Evolutionary conservation across 2,888 invertebrate genomes (phyloP).

Genomic region (Hyposoter dolosus): DNA sequence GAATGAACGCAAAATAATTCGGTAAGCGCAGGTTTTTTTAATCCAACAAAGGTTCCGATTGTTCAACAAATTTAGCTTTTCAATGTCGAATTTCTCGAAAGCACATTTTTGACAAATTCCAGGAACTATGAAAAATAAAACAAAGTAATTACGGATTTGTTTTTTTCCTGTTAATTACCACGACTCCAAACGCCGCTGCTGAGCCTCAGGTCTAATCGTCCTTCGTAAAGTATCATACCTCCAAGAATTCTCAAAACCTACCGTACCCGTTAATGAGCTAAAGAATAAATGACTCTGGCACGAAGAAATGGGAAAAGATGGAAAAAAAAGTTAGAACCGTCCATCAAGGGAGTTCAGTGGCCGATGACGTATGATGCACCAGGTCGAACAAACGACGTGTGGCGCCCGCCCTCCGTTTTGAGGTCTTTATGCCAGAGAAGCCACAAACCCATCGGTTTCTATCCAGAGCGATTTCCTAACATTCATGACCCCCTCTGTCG

Average conservation of each 20-base stretch:
- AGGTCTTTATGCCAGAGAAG: conserved; percentile 61
- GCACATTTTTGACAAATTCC: conserved; percentile 42
- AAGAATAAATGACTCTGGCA: conserved; percentile 50
- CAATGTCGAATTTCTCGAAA: background rate
- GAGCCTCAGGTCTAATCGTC: background rate
- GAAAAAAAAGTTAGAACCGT: conserved; percentile 23
- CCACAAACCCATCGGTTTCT: conserved; percentile 55
- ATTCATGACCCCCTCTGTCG: conserved; percentile 24
- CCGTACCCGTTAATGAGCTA: conserved; percentile 40
- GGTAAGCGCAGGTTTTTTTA: no score
- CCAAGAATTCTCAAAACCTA: background rate
- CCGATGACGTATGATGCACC: conserved; percentile 64
- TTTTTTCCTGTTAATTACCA: background rate
- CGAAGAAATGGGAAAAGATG: conserved; percentile 18
- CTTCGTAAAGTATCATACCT: background rate
- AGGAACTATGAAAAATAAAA: background rate
- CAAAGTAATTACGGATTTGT: background rate
- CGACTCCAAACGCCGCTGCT: background rate
- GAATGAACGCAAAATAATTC: no score
- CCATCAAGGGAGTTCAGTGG: conserved; percentile 53
- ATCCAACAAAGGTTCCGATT: no score
- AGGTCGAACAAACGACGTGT: conserved; percentile 53
- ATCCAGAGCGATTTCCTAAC: background rate
- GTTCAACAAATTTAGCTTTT: no score
- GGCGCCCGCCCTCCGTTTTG: conserved; percentile 65